These are phyloP conservation scores for Sitobion miscanthi DNA, from an alignment of 1,140 invertebrate species.

Conservation along the genomic window DNA sequence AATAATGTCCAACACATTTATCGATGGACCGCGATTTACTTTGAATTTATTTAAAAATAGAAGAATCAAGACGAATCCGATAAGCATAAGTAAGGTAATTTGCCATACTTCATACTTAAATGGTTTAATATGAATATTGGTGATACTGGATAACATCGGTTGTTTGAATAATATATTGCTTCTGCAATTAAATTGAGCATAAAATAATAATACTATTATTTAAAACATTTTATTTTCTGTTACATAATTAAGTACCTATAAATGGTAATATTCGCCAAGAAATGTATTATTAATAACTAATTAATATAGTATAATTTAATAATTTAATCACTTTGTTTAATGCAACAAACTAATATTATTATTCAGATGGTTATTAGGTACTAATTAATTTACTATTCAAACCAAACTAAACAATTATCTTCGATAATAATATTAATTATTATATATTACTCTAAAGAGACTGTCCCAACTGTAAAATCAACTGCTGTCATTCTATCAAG, in stretches of 20 bases:
- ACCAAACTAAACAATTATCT: too few relatives aligned
- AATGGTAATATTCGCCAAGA: too few relatives aligned
- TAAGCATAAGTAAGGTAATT: slow-evolving; percentile 60
- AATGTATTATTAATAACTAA: too few relatives aligned
- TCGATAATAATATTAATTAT: too few relatives aligned
- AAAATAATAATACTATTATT: background rate
- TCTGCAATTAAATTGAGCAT: background rate
- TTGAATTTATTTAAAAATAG: slow-evolving; percentile 17
- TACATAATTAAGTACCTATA: too few relatives aligned
- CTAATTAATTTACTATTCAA: too few relatives aligned
- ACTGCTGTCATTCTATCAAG: background rate
- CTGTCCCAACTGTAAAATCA: slow-evolving; percentile 17
- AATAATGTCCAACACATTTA: slow-evolving; percentile 58
- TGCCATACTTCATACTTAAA: slow-evolving; percentile 65
- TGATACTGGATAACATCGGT: background rate
- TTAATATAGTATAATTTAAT: too few relatives aligned
- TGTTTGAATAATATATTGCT: slow-evolving; percentile 2
- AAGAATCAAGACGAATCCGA: slow-evolving; percentile 22
- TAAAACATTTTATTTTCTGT: too few relatives aligned
- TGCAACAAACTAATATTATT: too few relatives aligned
- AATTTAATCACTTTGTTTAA: too few relatives aligned
- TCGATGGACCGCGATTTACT: background rate
- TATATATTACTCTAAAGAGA: background rate
- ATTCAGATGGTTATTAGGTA: too few relatives aligned
- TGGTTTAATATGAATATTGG: background rate